phyloP scores from a whole-genome alignment of 2,797 vertebrate species.

The Labeo calbasu region DNA sequence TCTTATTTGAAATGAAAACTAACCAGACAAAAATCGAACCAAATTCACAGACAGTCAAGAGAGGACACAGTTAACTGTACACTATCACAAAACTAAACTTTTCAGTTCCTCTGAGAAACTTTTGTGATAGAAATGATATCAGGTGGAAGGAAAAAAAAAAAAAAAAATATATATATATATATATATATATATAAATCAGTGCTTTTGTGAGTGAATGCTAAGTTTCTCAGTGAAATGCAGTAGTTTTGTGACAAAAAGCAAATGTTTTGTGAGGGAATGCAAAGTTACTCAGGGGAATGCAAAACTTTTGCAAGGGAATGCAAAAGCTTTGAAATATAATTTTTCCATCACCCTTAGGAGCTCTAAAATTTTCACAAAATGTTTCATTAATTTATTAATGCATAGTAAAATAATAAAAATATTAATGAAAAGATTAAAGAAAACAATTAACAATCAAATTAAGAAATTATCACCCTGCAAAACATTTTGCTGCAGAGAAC shows the following conservation, averaged over 20 bases:
- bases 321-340: neutral
- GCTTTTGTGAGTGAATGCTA: neutral
- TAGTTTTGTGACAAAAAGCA: neutral
- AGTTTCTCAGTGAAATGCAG: neutral
- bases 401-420: too few species aligned
- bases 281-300: neutral
- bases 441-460: too few species aligned
- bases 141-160: neutral
- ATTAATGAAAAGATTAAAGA: too few species aligned
- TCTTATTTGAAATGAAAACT: conserved; percentile 7
- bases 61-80: neutral
- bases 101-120: neutral
- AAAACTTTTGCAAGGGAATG: neutral
- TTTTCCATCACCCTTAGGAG: neutral
- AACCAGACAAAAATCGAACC: neutral
- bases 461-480: neutral
- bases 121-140: neutral
- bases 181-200: neutral
- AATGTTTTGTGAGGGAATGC: neutral
- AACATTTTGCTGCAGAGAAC: too few species aligned
- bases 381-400: neutral
- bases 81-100: neutral
- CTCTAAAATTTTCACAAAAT: neutral
- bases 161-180: too few species aligned
- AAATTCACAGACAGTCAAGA: neutral